Conservation (phyloP, 2,113 vertebrate genomes). For the Delphinapterus leucas region DNA sequence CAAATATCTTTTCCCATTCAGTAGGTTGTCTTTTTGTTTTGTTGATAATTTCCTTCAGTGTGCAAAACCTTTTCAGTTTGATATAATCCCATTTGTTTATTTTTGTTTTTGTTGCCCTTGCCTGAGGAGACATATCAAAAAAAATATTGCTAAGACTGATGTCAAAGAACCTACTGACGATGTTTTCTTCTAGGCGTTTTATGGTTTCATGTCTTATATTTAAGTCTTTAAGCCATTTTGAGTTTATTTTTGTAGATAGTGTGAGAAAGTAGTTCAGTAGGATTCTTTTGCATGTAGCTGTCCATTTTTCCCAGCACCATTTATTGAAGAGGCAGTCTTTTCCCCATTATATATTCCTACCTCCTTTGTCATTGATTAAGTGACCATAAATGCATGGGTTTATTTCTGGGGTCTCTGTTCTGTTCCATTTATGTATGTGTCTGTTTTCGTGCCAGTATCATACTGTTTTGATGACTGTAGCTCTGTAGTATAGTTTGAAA, state of each 20-base stretch:
- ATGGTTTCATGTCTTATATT: background rate
- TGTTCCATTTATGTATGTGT: background rate
- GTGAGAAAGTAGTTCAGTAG: background rate
- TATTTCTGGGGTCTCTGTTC: background rate
- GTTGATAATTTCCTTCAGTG: background rate
- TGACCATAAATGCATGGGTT: background rate
- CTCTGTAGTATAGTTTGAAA: background rate
- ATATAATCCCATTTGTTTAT: background rate
- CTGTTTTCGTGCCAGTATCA: background rate
- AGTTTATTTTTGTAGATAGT: background rate
- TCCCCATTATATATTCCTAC: background rate
- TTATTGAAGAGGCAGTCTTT: background rate
- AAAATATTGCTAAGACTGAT: background rate
- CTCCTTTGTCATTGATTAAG: background rate
- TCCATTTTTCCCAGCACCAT: background rate
- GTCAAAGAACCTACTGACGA: background rate
- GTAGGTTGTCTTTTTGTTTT: background rate
- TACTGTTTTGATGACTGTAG: background rate
- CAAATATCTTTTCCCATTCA: background rate
- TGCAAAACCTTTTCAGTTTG: background rate
- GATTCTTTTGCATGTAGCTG: background rate
- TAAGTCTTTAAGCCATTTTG: background rate
- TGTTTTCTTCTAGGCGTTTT: background rate
- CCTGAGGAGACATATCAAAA: background rate
- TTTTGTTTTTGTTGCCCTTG: background rate